Conservation (phyloP, 1,140 invertebrate species). For the Scaptomyza hsui region DNA sequence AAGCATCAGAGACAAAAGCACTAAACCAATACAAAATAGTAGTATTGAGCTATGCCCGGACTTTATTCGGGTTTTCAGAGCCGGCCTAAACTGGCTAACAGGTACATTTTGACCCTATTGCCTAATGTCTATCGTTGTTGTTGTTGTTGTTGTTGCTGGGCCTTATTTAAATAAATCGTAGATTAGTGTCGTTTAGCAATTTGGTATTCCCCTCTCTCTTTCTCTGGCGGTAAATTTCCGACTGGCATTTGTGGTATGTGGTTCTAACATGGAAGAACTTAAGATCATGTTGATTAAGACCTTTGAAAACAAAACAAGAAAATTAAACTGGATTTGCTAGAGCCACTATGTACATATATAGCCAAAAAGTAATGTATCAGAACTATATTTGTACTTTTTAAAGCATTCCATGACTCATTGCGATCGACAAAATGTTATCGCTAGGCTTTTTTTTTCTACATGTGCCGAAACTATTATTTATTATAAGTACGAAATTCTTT, state of each 20-base stretch:
- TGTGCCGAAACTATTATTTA: background rate
- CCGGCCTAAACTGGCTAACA: slow-evolving; percentile 41
- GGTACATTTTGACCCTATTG: slow-evolving; percentile 44
- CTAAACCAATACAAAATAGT: slow-evolving; percentile 25
- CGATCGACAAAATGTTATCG: background rate
- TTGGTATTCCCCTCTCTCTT: slow-evolving; percentile 48
- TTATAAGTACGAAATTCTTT: background rate
- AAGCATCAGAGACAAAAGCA: slow-evolving; percentile 9
- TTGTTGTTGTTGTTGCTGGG: slow-evolving; percentile 5
- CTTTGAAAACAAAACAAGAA: slow-evolving; percentile 9
- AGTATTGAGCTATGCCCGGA: slow-evolving; percentile 24
- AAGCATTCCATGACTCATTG: background rate
- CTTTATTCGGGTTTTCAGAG: slow-evolving; percentile 9
- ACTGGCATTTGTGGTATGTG: slow-evolving; percentile 26
- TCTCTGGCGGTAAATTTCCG: slow-evolving; percentile 37
- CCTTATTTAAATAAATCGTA: slow-evolving; percentile 77
- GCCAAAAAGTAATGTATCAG: background rate
- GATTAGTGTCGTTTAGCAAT: slow-evolving; percentile 82
- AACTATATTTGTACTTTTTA: background rate
- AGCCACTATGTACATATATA: too few species aligned
- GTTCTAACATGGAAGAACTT: background rate
- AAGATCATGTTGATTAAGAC: slow-evolving; percentile 45
- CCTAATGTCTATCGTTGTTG: slow-evolving; percentile 7
- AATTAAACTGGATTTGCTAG: too few species aligned
- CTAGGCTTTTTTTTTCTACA: too few species aligned